Evolutionary conservation across 2,797 vertebrate genomes (phyloP).

Genomic region (Lophura swinhoii): DNA sequence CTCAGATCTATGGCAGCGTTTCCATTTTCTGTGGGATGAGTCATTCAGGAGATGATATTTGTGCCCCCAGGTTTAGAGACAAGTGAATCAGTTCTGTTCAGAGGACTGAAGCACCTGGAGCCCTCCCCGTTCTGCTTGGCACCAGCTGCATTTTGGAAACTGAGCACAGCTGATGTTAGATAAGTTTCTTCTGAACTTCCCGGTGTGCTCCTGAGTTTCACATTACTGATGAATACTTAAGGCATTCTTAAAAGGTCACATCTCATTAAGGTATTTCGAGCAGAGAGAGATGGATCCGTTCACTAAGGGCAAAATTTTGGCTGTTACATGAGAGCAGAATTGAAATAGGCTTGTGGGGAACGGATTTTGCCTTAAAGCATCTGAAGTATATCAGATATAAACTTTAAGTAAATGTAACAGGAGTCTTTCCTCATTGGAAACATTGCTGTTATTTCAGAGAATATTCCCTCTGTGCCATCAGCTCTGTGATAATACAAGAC

Average conservation of each 20-base stretch:
- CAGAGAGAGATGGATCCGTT: neutral
- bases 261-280: neutral
- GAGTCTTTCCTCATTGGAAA: no score
- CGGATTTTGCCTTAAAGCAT: neutral
- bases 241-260: neutral
- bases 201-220: neutral
- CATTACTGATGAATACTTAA: neutral
- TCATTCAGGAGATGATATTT: neutral
- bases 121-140: neutral
- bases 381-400: fast-evolving
- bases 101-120: fast-evolving
- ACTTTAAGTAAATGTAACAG: neutral
- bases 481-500: neutral
- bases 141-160: neutral
- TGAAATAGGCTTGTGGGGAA: neutral
- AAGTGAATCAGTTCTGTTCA: neutral
- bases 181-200: neutral
- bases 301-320: neutral
- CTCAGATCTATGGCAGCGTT: neutral
- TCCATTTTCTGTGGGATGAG: neutral
- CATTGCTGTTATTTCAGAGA: neutral
- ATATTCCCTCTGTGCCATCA: neutral
- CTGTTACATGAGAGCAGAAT: fast-evolving
- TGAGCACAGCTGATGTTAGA: neutral
- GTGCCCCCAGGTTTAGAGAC: neutral